Evolutionary conservation across 2,888 invertebrate genomes (phyloP).

Genomic region (Acanthosepion pharaonis): DNA sequence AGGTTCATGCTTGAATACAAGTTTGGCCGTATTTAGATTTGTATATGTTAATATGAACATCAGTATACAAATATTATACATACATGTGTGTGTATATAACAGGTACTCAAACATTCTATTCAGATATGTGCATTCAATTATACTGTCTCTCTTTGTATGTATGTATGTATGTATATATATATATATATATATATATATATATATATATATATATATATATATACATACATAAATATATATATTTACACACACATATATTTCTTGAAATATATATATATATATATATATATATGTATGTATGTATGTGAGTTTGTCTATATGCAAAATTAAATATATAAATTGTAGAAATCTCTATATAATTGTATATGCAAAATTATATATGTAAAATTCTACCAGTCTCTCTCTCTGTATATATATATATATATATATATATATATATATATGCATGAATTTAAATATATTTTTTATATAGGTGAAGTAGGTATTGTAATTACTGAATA

Average conservation of each 20-base stretch:
- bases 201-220: background rate
- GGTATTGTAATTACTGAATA: background rate
- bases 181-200: background rate
- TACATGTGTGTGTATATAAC: too few species aligned
- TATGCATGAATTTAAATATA: background rate
- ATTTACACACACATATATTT: background rate
- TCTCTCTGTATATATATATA: background rate
- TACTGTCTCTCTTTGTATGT: background rate
- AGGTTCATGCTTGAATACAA: too few species aligned
- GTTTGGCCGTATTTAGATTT: too few species aligned
- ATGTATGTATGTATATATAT: background rate
- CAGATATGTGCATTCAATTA: too few species aligned
- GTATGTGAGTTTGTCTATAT: background rate
- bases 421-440: background rate
- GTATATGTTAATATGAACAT: too few species aligned
- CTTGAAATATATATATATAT: too few species aligned
- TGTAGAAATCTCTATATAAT: too few species aligned
- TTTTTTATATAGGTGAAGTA: background rate
- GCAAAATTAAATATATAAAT: too few species aligned
- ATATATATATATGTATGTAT: background rate
- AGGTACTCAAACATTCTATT: too few species aligned
- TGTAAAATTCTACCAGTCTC: too few species aligned
- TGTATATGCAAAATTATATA: too few species aligned
- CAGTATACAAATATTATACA: too few species aligned
- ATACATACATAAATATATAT: background rate